A percentile compares a stretch with the other conserved stretches of the same genome.
These are phyloP conservation scores for Caenorhabditis panamensis DNA, from an alignment of 2,888 invertebrate genomes.

Conservation along the genomic window DNA sequence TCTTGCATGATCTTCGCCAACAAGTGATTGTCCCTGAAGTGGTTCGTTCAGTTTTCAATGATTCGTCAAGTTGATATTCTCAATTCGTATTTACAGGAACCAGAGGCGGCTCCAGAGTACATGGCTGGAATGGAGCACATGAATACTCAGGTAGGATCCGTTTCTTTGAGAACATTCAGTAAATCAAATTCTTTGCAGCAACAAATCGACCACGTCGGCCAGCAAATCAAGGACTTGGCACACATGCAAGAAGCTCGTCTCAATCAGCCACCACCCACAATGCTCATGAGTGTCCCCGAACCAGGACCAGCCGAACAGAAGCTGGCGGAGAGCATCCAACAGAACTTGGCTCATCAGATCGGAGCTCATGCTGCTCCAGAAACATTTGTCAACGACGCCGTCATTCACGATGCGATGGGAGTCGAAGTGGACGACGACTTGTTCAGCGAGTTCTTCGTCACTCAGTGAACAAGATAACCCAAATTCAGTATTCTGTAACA, in stretches of 20 bases:
- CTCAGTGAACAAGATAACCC: slow-evolving; percentile 6
- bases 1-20: slow-evolving; percentile 38
- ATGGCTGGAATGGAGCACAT: slow-evolving; percentile 47
- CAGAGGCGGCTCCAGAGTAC: slow-evolving; percentile 31
- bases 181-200: slow-evolving; percentile 46
- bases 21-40: slow-evolving; percentile 20
- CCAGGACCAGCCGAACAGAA: slow-evolving; percentile 70
- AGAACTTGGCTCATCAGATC: slow-evolving; percentile 67
- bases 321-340: slow-evolving; percentile 70
- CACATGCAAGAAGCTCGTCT: slow-evolving; percentile 73
- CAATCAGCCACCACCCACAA: slow-evolving; percentile 64
- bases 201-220: slow-evolving; percentile 63
- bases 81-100: slow-evolving; percentile 17
- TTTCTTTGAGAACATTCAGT: not conserved
- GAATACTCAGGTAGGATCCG: slow-evolving; percentile 27
- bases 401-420: slow-evolving; percentile 76
- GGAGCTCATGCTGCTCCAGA: slow-evolving; percentile 64
- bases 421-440: slow-evolving; percentile 73
- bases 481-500: not conserved
- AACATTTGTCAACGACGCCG: slow-evolving; percentile 66
- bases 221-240: slow-evolving; percentile 70
- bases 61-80: not conserved
- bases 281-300: slow-evolving; percentile 64
- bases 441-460: slow-evolving; percentile 74
- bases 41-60: slow-evolving; percentile 18